These are phyloP conservation scores for Melanotaenia nigrans DNA, from an alignment of 2,797 vertebrate genomes.

Conservation along the genomic window DNA sequence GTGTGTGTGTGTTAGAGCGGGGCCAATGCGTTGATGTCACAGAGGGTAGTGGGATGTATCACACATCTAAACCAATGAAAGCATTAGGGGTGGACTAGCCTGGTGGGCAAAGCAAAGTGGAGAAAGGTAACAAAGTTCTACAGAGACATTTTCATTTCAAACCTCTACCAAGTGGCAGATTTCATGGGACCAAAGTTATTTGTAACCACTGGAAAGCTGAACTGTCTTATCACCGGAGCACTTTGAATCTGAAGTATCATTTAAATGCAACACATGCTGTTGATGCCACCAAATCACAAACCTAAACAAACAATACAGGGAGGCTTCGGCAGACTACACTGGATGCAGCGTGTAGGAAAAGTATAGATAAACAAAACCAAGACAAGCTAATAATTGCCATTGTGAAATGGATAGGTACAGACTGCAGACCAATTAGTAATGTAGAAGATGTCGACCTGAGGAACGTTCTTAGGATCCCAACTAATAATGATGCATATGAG, in stretches of 20 bases:
- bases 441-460: slow-evolving; percentile 5
- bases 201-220: not conserved
- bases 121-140: too few species aligned
- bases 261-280: not conserved
- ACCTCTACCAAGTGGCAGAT: too few species aligned
- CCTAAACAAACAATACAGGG: not conserved
- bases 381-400: slow-evolving; percentile 11
- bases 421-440: slow-evolving; percentile 5
- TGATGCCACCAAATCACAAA: slow-evolving; percentile 6
- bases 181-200: not conserved
- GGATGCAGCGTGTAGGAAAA: not conserved
- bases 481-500: slow-evolving; percentile 7
- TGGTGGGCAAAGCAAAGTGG: too few species aligned
- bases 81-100: too few species aligned
- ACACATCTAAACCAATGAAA: too few species aligned
- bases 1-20: too few species aligned
- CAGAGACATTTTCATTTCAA: too few species aligned
- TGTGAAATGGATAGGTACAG: slow-evolving; percentile 3
- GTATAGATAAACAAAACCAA: slow-evolving; percentile 8
- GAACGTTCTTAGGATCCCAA: not conserved
- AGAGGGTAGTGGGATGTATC: too few species aligned
- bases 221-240: not conserved
- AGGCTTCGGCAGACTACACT: not conserved
- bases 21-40: too few species aligned
- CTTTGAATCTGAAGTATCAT: not conserved